Evolutionary conservation across 1,140 invertebrate species (phyloP).

Genomic region (Agraylea sexmaculata): DNA sequence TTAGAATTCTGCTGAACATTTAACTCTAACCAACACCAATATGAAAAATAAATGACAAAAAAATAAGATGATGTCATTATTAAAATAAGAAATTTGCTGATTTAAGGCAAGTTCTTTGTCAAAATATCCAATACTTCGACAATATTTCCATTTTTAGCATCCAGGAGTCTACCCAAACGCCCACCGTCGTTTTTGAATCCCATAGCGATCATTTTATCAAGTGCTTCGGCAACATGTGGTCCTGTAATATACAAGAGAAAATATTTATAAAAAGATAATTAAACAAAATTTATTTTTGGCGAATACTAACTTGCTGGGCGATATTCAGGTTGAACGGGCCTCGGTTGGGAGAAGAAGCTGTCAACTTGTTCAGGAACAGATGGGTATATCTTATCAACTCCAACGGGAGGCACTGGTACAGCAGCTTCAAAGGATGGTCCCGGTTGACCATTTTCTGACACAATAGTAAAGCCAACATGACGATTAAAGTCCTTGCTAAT

Average conservation of each 20-base stretch:
- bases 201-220: constrained; percentile 66
- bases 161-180: constrained; percentile 41
- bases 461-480: no score
- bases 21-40: no score
- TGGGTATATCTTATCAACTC: no score
- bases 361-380: neutral
- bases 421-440: no score
- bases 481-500: no score
- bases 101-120: constrained; percentile 15
- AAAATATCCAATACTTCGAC: constrained; percentile 56
- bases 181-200: constrained; percentile 66
- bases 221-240: constrained; percentile 45
- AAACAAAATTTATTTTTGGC: neutral
- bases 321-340: neutral
- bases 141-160: constrained; percentile 55
- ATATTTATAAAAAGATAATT: neutral
- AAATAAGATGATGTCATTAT: no score
- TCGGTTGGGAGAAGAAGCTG: neutral
- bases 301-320: neutral
- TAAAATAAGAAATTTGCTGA: no score
- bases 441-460: no score
- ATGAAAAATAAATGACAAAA: no score
- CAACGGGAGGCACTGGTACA: no score
- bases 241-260: constrained; percentile 35
- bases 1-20: no score